These are phyloP conservation scores for Ardeotis arabs DNA, from an alignment of 2,113 vertebrate species.

Conservation along the genomic window DNA sequence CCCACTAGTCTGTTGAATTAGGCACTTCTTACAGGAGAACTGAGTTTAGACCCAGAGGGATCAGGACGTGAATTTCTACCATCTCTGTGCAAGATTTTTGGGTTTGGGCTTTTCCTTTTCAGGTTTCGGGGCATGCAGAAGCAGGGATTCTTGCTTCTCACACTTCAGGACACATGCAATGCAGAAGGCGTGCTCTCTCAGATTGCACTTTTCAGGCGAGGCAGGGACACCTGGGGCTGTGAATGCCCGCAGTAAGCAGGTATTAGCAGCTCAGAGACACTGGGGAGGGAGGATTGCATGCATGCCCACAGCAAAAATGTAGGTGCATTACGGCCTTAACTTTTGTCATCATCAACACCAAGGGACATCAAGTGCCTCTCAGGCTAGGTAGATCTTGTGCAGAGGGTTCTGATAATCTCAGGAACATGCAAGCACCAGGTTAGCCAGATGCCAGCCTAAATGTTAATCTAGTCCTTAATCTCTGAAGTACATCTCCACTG, in stretches of 20 bases:
- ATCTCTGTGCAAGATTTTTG: background rate
- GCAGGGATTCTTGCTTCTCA: background rate
- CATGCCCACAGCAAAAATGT: background rate
- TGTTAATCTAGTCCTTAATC: background rate
- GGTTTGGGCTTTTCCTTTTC: background rate
- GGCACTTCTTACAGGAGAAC: background rate
- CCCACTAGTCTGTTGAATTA: background rate
- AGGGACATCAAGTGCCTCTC: background rate
- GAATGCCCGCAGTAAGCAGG: background rate
- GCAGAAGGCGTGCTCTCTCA: background rate
- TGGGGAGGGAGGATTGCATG: background rate
- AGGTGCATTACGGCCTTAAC: background rate
- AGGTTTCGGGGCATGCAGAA: background rate
- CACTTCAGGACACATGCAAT: background rate
- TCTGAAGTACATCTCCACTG: background rate
- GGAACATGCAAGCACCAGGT: background rate
- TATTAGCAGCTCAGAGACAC: background rate
- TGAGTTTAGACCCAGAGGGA: background rate
- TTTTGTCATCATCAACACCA: background rate
- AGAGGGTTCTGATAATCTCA: background rate
- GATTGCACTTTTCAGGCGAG: background rate
- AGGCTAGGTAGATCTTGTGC: background rate
- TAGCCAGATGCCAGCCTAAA: background rate
- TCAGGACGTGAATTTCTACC: background rate
- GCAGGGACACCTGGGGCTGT: background rate